A percentile compares a stretch with the other conserved stretches of the same genome.
Conservation (phyloP, 2,113 vertebrate species). For the Budorcas taxicolor region DNA sequence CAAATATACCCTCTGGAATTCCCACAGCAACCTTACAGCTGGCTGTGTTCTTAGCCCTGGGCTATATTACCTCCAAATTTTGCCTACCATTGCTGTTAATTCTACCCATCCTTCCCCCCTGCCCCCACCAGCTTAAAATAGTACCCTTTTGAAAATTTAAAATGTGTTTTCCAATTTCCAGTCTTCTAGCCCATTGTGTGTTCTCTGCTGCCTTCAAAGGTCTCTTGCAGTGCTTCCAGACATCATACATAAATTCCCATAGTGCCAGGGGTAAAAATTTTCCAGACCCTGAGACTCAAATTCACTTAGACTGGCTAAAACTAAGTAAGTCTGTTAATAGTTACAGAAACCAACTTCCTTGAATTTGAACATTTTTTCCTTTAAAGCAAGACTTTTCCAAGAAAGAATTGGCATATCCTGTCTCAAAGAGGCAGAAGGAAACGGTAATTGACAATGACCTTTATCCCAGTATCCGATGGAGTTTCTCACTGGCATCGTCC, state of each 20-base stretch:
- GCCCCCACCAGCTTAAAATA: not conserved
- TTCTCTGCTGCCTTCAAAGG: not conserved
- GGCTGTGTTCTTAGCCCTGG: not conserved
- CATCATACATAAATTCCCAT: not conserved
- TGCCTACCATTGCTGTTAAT: not conserved
- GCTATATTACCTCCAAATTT: not conserved
- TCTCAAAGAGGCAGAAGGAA: conserved; percentile 39
- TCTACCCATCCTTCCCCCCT: not conserved
- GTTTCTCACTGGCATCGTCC: not conserved
- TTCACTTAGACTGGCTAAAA: conserved; percentile 17
- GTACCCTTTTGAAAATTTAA: conserved; percentile 11
- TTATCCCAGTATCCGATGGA: not conserved
- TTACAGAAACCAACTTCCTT: conserved; percentile 46
- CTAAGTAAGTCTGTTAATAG: conserved; percentile 30
- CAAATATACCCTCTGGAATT: not conserved
- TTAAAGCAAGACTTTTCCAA: conserved; percentile 34
- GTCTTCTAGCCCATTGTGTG: not conserved
- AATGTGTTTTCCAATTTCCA: conserved; percentile 38
- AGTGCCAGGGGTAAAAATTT: conserved; percentile 13
- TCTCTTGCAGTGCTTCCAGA: conserved; percentile 43
- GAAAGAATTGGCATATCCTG: conserved; percentile 4
- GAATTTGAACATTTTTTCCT: conserved; percentile 25
- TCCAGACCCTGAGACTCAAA: conserved; percentile 22
- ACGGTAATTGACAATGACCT: not conserved
- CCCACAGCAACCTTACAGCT: not conserved